phyloP scores from a whole-genome alignment of 1,140 invertebrate genomes.

The Brachionus manjavacas region DNA sequence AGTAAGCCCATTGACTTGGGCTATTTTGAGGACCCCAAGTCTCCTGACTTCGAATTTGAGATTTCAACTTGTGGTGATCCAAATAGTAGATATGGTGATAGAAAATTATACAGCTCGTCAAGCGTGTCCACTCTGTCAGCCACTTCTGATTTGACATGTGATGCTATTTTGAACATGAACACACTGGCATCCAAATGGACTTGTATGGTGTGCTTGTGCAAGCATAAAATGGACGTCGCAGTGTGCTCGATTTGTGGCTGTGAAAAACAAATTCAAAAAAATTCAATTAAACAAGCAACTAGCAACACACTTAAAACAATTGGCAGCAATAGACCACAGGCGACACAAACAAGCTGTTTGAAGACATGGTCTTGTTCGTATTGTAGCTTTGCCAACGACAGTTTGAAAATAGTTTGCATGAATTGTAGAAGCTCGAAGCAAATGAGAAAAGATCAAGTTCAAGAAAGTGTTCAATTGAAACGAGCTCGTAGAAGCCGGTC shows the following conservation, averaged over 20 bases:
- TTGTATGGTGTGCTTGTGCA: constrained; percentile 33
- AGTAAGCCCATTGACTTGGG: not conserved
- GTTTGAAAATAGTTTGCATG: constrained; percentile 38
- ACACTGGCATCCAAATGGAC: not conserved
- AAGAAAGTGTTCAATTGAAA: not conserved
- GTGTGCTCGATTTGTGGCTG: constrained; percentile 32
- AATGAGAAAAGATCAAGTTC: not conserved
- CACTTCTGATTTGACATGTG: no score
- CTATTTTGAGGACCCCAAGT: not conserved
- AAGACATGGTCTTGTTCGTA: constrained; percentile 22
- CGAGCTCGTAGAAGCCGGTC: not conserved
- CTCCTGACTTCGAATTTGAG: not conserved
- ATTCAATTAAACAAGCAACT: no score
- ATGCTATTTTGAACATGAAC: no score
- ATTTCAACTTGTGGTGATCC: not conserved
- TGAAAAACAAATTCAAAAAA: no score
- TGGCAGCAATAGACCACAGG: not conserved
- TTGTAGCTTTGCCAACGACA: constrained; percentile 30
- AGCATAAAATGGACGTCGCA: constrained; percentile 8
- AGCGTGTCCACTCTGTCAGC: no score
- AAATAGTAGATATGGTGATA: no score
- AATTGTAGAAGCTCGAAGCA: not conserved
- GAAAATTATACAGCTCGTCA: no score
- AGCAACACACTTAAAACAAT: not conserved
- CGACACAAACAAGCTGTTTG: not conserved